Evolutionary conservation across 2,797 vertebrate species (phyloP), one percentile per base, ranked within the genome.

Genomic region (Peromyscus attwateri): DNA sequence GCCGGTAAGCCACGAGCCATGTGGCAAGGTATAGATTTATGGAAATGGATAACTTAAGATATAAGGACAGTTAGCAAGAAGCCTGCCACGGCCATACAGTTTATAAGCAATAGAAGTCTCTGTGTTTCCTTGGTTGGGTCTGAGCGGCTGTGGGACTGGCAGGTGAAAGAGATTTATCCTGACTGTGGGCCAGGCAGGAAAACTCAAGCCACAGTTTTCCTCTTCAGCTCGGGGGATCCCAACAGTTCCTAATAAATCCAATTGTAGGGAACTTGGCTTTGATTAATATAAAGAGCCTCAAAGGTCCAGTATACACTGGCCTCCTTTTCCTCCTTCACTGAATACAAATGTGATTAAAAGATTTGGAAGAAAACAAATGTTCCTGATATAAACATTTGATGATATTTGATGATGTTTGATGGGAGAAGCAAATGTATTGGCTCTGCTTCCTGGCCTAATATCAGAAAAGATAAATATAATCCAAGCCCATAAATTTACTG

Each of bases 381-480:
- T 89, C 90, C 68, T 76, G 79, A 92, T 52, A 62, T 43, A 95
- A 96, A 93, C 76, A 84, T 71, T 77, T 84, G 84, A 93, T 92
- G 75, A 73, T 91, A 7, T 91, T 75, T 93, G 93, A 52, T 89
- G 82, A 89, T 37, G 77, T 85, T 83, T 79, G 46, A 95, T 92
- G 84, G 93, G 12, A 85, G 37, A 75, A 66, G 34, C 89, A 96
- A 94, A 70, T 37, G 37, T 23, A 40, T 73, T 68, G 27, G 43
- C 43, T n/a, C 40, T 66, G n/a, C 49, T 89, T 94, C 92, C 40
- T 92, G 82, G 80, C 57, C 43, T 93, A 43, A 80, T 17, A 87
- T 92, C 31, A 76, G 77, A 37, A 87, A 57, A 89, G 62, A 88
- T 49, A 57, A 84, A 92, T 92, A 43, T 64, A 92, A 91, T 66